A percentile compares a stretch with the other conserved stretches of the same genome.
Evolutionary conservation across 2,113 vertebrate genomes (phyloP).

Genomic region (Mustela nigripes): DNA sequence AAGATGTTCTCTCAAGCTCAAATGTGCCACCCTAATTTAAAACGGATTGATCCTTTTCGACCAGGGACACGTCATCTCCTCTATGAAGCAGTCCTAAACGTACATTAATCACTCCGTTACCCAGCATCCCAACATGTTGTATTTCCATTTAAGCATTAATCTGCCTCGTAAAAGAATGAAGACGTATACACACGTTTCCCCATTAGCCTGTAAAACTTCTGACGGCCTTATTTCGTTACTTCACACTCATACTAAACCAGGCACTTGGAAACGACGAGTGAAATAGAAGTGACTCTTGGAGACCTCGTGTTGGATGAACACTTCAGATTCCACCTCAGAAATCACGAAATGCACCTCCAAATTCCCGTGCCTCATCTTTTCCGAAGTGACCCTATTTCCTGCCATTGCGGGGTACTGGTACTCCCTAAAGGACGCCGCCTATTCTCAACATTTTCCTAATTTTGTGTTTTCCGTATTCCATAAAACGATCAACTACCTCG

Average conservation of each 20-base stretch:
- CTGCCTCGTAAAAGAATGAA: neutral
- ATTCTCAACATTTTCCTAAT: neutral
- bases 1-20: constrained; percentile 11
- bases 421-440: neutral
- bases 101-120: constrained; percentile 29
- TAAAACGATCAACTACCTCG: neutral
- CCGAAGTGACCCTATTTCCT: neutral
- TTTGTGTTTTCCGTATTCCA: neutral
- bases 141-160: neutral
- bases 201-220: neutral
- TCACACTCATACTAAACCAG: neutral
- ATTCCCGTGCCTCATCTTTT: neutral
- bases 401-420: neutral
- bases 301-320: neutral
- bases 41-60: constrained; percentile 33
- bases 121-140: neutral
- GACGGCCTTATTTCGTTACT: neutral
- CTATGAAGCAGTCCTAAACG: constrained; percentile 21
- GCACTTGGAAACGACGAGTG: neutral
- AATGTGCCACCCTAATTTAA: constrained; percentile 41
- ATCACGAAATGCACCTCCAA: neutral
- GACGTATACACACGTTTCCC: neutral
- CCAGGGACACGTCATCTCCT: neutral
- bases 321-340: neutral
- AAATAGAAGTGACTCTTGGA: neutral